Evolutionary conservation across 2,113 vertebrate genomes (phyloP).

Genomic region (Hemicordylus capensis): DNA sequence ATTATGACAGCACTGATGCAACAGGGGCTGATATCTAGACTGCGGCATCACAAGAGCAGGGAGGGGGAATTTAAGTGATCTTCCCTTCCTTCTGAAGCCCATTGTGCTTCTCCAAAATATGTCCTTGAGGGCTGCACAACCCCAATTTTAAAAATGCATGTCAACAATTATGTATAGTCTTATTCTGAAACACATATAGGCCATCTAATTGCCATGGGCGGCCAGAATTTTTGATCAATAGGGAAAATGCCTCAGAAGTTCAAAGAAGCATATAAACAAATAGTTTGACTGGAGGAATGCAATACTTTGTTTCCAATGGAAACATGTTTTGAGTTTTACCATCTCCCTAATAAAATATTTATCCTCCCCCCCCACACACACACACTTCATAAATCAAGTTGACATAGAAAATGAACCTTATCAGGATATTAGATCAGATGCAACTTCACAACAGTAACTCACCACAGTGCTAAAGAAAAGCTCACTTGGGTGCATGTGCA

Average conservation of each 20-base stretch:
- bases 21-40: too few relatives aligned
- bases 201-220: background rate
- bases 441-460: background rate
- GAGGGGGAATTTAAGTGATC: too few relatives aligned
- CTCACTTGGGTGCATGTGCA: background rate
- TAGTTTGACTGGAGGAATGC: background rate
- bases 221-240: background rate
- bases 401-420: background rate
- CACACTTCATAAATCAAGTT: slow-evolving; percentile 18
- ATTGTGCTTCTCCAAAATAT: too few relatives aligned
- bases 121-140: too few relatives aligned
- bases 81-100: too few relatives aligned
- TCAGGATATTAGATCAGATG: background rate
- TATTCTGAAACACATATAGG: background rate
- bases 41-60: too few relatives aligned
- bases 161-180: background rate
- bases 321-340: background rate
- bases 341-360: background rate
- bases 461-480: background rate
- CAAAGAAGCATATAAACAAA: background rate
- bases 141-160: background rate
- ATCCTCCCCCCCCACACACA: too few relatives aligned
- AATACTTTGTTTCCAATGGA: background rate
- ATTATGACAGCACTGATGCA: too few relatives aligned
- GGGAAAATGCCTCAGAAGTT: background rate